Conservation (phyloP, 2,113 vertebrate genomes). For the Oenanthe melanoleuca region DNA sequence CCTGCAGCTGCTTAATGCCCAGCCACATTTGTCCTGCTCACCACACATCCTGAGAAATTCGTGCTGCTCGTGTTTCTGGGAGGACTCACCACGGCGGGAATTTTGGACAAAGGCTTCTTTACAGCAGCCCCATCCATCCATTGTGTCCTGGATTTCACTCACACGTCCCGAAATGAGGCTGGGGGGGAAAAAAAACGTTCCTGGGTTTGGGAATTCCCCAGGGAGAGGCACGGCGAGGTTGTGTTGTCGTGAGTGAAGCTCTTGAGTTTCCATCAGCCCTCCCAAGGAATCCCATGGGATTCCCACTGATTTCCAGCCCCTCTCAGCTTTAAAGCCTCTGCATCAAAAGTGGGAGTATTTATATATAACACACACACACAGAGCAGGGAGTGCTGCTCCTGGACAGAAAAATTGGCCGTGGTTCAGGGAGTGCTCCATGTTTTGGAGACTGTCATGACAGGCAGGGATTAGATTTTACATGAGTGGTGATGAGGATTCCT, state of each 20-base stretch:
- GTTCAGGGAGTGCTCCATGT: conserved; percentile 42
- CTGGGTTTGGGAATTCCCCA: conserved; percentile 5
- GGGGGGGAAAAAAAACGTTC: neutral
- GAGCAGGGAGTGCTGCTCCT: neutral
- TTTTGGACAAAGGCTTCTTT: conserved; percentile 60
- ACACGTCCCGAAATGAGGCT: conserved; percentile 51
- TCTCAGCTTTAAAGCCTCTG: neutral
- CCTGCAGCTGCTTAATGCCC: conserved; percentile 38
- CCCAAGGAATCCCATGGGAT: neutral
- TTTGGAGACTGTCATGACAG: conserved; percentile 59
- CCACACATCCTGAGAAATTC: accelerated
- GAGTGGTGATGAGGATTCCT: conserved; percentile 50
- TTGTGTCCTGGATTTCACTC: conserved; percentile 64
- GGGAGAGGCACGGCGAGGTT: neutral
- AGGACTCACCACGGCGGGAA: neutral
- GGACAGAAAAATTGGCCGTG: neutral
- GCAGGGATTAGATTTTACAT: conserved; percentile 62
- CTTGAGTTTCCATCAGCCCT: neutral
- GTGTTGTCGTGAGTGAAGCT: neutral
- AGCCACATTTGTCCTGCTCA: conserved; percentile 34
- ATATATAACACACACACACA: neutral
- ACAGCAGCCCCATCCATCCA: conserved; percentile 29
- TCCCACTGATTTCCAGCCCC: neutral
- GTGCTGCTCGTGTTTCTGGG: neutral
- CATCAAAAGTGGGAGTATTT: neutral